phyloP scores from a whole-genome alignment of 2,888 invertebrate species.

The Seira musarum region DNA sequence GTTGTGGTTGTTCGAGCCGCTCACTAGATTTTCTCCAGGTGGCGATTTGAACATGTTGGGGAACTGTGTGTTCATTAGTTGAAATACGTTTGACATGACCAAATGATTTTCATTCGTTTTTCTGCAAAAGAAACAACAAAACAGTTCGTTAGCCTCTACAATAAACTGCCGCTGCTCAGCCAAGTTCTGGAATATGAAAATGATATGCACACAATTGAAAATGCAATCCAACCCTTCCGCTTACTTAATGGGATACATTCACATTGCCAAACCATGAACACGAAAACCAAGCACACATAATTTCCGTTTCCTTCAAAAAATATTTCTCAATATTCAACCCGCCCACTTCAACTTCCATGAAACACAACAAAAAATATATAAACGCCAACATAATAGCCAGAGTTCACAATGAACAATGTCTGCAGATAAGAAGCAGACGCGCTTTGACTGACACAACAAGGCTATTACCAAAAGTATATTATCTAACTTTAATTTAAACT shows the following conservation, averaged over 20 bases:
- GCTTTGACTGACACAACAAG: no score
- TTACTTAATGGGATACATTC: slow-evolving; percentile 26
- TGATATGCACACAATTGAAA: no score
- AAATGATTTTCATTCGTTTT: slow-evolving; percentile 5
- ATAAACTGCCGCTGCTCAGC: slow-evolving; percentile 5
- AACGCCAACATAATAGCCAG: no score
- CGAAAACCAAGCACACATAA: neutral
- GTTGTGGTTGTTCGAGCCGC: neutral
- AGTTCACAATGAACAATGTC: no score
- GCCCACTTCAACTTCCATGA: no score
- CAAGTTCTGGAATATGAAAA: no score
- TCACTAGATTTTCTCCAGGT: slow-evolving; percentile 46
- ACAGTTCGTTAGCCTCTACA: neutral
- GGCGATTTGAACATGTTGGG: slow-evolving; percentile 61
- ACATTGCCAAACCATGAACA: neutral
- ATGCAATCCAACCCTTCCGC: slow-evolving; percentile 5
- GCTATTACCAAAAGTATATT: no score
- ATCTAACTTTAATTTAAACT: no score
- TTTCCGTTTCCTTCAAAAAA: neutral
- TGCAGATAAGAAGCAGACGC: no score
- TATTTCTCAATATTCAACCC: no score
- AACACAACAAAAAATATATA: no score
- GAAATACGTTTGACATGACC: slow-evolving; percentile 56
- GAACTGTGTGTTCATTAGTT: slow-evolving; percentile 58
- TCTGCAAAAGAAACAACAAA: slow-evolving; percentile 25